Base-by-base conservation (phyloP, 1,140 invertebrate species). In the Drosophila littoralis region DNA sequence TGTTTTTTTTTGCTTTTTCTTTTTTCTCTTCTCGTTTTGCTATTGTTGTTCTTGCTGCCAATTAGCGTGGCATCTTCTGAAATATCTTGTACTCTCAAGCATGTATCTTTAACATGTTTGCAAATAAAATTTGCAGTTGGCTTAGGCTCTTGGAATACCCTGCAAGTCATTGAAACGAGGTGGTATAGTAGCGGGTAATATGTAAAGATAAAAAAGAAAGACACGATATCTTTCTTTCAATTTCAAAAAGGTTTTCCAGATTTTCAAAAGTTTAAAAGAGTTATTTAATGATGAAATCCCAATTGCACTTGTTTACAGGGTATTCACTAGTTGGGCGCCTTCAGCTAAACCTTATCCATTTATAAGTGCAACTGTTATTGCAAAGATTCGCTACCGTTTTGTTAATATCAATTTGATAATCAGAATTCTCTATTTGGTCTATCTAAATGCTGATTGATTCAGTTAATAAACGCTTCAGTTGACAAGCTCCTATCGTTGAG, bases 111-210 rank as follows among this genome's bases (percentile, higher is more conserved):
- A 51, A 12, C 5, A 22, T 86, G 77, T 85, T 85, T 76, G 52
- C 40, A 8, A 12, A 70, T 59, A 12, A 46, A 82, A 79, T 88
- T 82, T 63, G 43, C 83, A 67, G 66, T 38, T 82, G 28, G n/a
- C 70, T 59, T 12, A 7, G 13, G 40, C 40, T 42, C 6, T 13
- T 42, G 38, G 7, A 6, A 43, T 33, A 45, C 22, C 46, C 46
- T 50, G 12, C 32, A 50, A 32, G 7, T 48, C 4, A 1, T 4
- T 46, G 28, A 5, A 52, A 35, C 22, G 22, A 52, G 6, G 32
- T 15, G 12, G 9, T 15, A 17, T 15, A 7, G 15, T 12, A 3
- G 5, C n/a, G 4, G 22, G 2, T 28, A 28, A 28, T 28, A 28
- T 28, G 22, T 6, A 28, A 22, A 22, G 1, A 22, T 22, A 28